These are phyloP conservation scores for Nasua narica DNA, from an alignment of 2,797 vertebrate genomes.

Conservation along the genomic window DNA sequence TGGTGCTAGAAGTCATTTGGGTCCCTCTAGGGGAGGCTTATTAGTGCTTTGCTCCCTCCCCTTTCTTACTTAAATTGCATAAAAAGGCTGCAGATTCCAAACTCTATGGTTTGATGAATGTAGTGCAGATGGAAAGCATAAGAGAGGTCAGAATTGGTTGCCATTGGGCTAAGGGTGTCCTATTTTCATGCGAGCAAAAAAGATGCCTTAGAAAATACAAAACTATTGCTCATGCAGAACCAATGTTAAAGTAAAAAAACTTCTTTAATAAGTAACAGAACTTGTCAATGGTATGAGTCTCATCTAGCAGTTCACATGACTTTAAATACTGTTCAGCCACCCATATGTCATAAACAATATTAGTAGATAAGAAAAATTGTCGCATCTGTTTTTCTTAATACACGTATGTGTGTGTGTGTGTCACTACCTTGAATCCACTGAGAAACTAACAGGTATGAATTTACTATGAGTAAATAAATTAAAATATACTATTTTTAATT, in stretches of 20 bases:
- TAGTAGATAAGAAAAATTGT: conserved; percentile 8
- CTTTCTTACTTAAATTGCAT: conserved; percentile 53
- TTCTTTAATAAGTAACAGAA: conserved; percentile 57
- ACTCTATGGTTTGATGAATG: conserved; percentile 55
- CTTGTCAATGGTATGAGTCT: conserved; percentile 30
- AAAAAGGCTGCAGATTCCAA: conserved; percentile 14
- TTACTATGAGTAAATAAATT: neutral
- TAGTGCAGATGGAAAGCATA: conserved; percentile 50
- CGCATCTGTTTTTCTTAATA: conserved; percentile 7
- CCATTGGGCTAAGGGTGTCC: conserved; percentile 22
- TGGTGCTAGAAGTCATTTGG: neutral
- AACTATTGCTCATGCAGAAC: conserved; percentile 23
- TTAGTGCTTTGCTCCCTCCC: neutral
- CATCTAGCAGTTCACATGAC: conserved; percentile 11
- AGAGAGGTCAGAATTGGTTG: conserved; percentile 49
- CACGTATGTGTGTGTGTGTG: neutral
- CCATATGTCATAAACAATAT: conserved; percentile 13
- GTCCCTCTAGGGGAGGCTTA: neutral
- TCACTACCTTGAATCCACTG: neutral
- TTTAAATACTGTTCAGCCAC: conserved; percentile 41
- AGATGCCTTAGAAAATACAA: conserved; percentile 46
- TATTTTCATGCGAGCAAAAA: conserved; percentile 42
- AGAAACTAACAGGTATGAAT: neutral
- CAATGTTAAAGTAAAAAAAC: conserved; percentile 30
- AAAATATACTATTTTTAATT: neutral